Evolutionary conservation across 1,140 invertebrate genomes (phyloP), one percentile per base, ranked within the genome.

Genomic region (Brachionus asplanchnoidis): DNA sequence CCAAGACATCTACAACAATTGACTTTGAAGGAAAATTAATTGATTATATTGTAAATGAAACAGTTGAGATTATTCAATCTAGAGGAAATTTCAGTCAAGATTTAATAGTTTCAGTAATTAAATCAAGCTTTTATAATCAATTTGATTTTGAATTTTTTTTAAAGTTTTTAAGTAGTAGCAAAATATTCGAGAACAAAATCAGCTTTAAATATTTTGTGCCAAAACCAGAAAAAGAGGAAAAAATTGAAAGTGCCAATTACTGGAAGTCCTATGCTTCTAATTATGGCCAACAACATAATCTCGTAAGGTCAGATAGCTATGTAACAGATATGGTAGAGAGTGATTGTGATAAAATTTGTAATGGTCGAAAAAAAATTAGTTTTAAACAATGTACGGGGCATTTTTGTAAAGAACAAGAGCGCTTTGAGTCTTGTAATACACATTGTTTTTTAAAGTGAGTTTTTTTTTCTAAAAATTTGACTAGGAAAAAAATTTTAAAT

Each of bases 41-140:
- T 65, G 79, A 82, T 23, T 82, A 82, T 23, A 82, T 82, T n/a
- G 79, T 82, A 44, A 82, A 82, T 68, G 79, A 82, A 20, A 82
- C 79, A 14, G 53, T 36, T 68, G 79, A 82, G 40, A 82, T 82
- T 40, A 82, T 82, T 68, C 36, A 68, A 56, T 82, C 79, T 3
- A 42, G 53, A 26, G 79, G 79, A 42, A 82, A 82, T 68, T 82
- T 82, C 65, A 46, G 3, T n/a, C 23, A 82, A 40, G 53, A 36
- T 20, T n/a, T 82, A 44, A 65, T 82, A 28, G 79, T 82, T 60
- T 32, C 56, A 9, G 79, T 82, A 82, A 42, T 26, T 65, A 4
- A 56, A 42, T 17, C 42, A 78, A n/a, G 46, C 6, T 53, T 26
- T 44, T 53, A 8, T 17, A 17, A 1, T 80, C 11, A 53, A 53